Evolutionary conservation across 2,113 vertebrate species (phyloP).

Genomic region (Pavo muticus): DNA sequence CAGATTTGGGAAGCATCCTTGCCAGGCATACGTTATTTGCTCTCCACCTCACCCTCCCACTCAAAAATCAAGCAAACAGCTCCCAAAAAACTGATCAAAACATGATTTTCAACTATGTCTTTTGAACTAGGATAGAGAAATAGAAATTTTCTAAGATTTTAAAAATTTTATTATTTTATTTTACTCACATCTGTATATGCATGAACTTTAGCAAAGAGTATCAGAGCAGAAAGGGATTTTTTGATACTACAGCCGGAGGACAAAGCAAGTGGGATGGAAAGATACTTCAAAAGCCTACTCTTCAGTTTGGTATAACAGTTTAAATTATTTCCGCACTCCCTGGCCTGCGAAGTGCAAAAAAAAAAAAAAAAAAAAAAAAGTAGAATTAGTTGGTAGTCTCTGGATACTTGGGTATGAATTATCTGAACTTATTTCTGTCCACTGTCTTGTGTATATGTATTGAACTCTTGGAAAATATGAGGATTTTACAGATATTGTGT

Average conservation of each 20-base stretch:
- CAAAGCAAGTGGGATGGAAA: background rate
- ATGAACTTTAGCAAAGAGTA: background rate
- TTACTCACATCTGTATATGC: background rate
- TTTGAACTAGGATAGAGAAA: background rate
- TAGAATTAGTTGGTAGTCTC: background rate
- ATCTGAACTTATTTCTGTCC: background rate
- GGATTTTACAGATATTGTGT: background rate
- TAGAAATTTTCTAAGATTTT: background rate
- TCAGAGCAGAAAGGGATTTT: background rate
- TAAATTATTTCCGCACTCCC: background rate
- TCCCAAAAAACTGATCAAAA: background rate
- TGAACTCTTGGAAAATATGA: background rate
- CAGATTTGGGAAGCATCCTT: background rate
- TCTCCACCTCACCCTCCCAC: background rate
- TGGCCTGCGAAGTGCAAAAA: background rate
- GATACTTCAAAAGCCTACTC: background rate
- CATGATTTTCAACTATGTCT: background rate
- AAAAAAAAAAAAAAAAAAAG: conserved; percentile 3
- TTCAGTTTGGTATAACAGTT: background rate
- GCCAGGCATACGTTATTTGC: rapidly evolving
- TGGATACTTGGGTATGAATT: background rate
- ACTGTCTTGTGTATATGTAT: background rate
- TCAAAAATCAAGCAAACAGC: background rate
- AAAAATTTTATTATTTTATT: background rate
- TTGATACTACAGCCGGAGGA: background rate